phyloP scores from a whole-genome alignment of 2,888 invertebrate species.

The Synergus umbraculus region DNA sequence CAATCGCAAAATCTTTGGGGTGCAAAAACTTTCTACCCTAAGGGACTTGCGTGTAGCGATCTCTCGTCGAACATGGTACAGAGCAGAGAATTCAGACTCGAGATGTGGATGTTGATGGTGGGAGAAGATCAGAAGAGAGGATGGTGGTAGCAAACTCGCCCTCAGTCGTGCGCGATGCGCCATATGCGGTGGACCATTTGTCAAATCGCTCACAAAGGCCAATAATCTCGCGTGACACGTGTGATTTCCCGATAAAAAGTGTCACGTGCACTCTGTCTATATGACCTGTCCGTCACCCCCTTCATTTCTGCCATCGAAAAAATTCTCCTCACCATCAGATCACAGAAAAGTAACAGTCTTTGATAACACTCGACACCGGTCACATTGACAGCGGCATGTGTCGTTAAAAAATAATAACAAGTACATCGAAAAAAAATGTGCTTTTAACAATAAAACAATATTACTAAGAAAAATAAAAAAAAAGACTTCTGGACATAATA shows the following conservation, averaged over 20 bases:
- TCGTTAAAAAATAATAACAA: constrained; percentile 14
- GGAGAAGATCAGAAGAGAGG: constrained; percentile 65
- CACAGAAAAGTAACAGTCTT: background rate
- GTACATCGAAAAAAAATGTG: too few species aligned
- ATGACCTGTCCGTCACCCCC: constrained; percentile 25
- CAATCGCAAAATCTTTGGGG: background rate
- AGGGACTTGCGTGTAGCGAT: constrained; percentile 29
- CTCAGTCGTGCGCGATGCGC: constrained; percentile 73
- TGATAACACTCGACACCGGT: background rate
- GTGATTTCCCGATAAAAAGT: constrained; percentile 66
- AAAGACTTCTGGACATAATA: background rate
- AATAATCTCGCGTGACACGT: constrained; percentile 69
- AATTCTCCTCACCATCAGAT: constrained; percentile 4
- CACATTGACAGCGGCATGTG: background rate
- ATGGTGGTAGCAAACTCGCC: constrained; percentile 60
- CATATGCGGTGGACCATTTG: constrained; percentile 71
- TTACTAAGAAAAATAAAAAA: background rate
- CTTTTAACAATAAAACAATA: too few species aligned
- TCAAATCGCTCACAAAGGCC: constrained; percentile 63
- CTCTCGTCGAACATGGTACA: background rate
- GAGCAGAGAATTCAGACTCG: constrained; percentile 4
- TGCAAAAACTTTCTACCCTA: background rate
- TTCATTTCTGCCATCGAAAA: constrained; percentile 35
- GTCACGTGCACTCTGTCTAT: constrained; percentile 59
- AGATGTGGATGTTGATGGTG: constrained; percentile 54